phyloP scores from a whole-genome alignment of 2,797 vertebrate genomes.

The Pipistrellus pygmaeus region DNA sequence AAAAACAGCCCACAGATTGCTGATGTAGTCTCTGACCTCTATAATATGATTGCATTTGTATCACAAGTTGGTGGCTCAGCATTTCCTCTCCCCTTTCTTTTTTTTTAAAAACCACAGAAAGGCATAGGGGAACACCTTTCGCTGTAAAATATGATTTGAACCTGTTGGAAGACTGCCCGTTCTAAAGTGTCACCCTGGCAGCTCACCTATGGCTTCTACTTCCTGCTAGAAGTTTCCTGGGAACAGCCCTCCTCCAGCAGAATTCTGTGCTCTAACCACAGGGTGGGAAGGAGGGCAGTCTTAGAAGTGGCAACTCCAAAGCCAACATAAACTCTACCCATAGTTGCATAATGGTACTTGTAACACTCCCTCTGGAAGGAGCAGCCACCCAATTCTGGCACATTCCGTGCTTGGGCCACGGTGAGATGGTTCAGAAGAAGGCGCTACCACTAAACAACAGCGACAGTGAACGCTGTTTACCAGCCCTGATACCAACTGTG shows the following conservation, averaged over 20 bases:
- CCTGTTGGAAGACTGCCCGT: constrained; percentile 87
- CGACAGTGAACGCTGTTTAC: neutral
- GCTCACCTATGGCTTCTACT: constrained; percentile 73
- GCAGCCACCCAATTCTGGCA: neutral
- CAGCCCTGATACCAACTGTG: neutral
- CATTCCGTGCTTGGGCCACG: neutral
- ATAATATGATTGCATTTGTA: constrained; percentile 74
- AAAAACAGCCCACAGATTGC: constrained; percentile 74
- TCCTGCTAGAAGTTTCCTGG: neutral
- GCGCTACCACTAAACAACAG: neutral
- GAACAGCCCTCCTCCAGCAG: neutral
- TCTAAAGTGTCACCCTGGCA: constrained; percentile 87
- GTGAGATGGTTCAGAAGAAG: neutral
- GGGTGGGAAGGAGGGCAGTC: neutral
- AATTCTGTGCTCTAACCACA: neutral
- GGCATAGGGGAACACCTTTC: constrained; percentile 45
- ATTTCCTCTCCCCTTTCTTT: constrained; percentile 87
- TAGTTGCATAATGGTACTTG: neutral
- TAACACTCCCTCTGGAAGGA: neutral
- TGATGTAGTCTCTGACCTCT: constrained; percentile 87
- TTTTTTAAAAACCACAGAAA: constrained; percentile 80
- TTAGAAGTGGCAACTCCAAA: constrained; percentile 14
- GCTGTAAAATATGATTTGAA: constrained; percentile 75
- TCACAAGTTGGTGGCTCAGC: constrained; percentile 84
- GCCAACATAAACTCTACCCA: neutral